These are phyloP conservation scores for Priocnemis perturbator DNA, from an alignment of 2,888 invertebrate species.

Conservation along the genomic window DNA sequence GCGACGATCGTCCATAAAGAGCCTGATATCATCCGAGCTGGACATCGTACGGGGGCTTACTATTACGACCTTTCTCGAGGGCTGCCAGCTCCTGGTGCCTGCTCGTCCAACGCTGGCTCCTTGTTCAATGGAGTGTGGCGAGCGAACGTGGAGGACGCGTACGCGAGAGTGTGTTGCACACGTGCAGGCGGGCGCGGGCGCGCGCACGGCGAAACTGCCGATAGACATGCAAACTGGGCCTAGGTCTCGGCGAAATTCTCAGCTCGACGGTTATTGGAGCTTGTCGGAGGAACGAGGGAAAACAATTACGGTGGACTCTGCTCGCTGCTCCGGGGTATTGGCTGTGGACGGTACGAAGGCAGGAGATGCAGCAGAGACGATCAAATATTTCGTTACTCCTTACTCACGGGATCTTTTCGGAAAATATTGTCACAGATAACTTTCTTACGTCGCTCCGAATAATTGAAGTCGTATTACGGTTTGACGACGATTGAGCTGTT, in stretches of 20 bases:
- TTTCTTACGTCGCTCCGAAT: no score
- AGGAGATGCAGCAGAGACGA: no score
- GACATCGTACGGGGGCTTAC: slow-evolving; percentile 7
- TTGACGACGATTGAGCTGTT: no score
- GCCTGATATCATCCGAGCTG: no score
- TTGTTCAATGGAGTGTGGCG: slow-evolving; percentile 44
- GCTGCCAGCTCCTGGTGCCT: no score
- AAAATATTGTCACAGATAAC: no score
- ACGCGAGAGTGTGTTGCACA: background rate
- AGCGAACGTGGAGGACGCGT: no score
- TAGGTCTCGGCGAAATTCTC: slow-evolving; percentile 59
- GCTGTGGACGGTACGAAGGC: background rate
- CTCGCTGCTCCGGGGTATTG: background rate
- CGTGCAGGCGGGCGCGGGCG: slow-evolving; percentile 33
- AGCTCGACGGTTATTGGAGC: slow-evolving; percentile 64
- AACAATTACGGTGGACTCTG: slow-evolving; percentile 45
- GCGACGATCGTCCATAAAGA: no score
- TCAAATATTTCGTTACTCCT: no score
- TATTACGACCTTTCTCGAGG: slow-evolving; percentile 31
- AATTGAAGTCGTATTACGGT: no score
- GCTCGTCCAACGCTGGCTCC: slow-evolving; percentile 5
- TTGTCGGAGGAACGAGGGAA: slow-evolving; percentile 57
- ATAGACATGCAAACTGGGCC: slow-evolving; percentile 59
- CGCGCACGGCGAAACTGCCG: slow-evolving; percentile 39
- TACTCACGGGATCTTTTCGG: no score